Conservation (phyloP, 2,113 vertebrate genomes). For the Stegostoma tigrinum region DNA sequence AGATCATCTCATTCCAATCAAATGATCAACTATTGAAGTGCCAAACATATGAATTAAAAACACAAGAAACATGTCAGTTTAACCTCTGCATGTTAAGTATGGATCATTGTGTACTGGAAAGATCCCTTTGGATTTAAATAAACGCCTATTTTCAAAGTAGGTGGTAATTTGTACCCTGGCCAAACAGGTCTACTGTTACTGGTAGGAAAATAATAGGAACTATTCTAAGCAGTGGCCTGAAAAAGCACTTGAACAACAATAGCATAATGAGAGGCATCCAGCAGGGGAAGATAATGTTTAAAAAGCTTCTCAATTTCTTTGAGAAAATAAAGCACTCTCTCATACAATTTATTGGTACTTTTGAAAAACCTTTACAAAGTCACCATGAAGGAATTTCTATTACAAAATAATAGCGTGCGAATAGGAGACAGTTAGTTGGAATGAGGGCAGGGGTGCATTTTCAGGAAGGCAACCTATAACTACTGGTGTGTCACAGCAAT, state of each 20-base stretch:
- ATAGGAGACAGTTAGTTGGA: too few relatives aligned
- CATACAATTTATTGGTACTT: background rate
- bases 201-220: background rate
- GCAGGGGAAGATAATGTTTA: background rate
- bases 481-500: too few relatives aligned
- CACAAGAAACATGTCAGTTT: background rate
- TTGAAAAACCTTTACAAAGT: background rate
- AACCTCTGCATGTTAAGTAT: background rate
- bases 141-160: background rate
- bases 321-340: background rate
- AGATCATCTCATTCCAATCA: background rate
- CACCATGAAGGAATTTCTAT: background rate
- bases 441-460: too few relatives aligned
- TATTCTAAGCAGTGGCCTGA: background rate
- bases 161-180: background rate
- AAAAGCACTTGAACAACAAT: background rate
- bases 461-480: too few relatives aligned
- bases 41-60: background rate
- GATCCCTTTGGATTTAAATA: background rate
- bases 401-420: background rate
- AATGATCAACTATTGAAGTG: background rate
- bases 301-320: background rate
- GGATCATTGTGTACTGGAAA: background rate
- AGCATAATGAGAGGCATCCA: background rate
- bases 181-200: background rate